Conservation (phyloP, 2,888 invertebrate species). For the Margaritifera margaritifera region DNA sequence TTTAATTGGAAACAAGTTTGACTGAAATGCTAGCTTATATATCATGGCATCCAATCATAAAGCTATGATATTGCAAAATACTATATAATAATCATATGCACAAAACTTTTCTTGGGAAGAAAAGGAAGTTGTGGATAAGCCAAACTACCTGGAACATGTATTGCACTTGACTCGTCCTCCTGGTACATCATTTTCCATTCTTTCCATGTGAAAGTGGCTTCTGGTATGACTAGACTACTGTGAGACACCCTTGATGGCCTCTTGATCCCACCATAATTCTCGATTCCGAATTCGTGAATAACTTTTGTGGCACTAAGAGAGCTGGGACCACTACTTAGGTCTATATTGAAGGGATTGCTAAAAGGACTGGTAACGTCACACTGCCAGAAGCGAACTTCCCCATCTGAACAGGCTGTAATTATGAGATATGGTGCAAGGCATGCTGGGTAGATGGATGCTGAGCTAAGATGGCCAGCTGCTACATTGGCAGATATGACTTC, state of each 20-base stretch:
- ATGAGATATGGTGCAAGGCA: conserved; percentile 97
- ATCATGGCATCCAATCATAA: no score
- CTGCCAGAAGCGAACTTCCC: conserved; percentile 76
- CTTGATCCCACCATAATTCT: conserved; percentile 43
- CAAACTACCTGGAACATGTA: conserved; percentile 82
- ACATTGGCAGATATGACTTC: conserved; percentile 94
- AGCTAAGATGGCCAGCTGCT: conserved; percentile 96
- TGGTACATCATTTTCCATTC: conserved; percentile 89
- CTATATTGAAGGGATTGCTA: neutral
- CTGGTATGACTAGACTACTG: conserved; percentile 32
- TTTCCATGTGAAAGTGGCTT: conserved; percentile 81
- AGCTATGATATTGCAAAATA: no score
- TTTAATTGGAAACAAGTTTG: no score
- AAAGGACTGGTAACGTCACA: conserved; percentile 53
- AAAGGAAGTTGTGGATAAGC: neutral
- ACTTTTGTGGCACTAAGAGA: conserved; percentile 34
- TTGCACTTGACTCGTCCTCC: conserved; percentile 79
- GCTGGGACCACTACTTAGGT: neutral
- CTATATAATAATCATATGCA: no score
- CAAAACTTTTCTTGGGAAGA: neutral
- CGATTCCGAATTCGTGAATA: conserved; percentile 45
- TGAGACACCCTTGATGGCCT: conserved; percentile 34
- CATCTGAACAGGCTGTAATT: conserved; percentile 96
- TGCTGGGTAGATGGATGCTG: conserved; percentile 98
- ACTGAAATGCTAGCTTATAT: no score